phyloP scores from a whole-genome alignment of 2,113 vertebrate species.

The Aepyceros melampus region DNA sequence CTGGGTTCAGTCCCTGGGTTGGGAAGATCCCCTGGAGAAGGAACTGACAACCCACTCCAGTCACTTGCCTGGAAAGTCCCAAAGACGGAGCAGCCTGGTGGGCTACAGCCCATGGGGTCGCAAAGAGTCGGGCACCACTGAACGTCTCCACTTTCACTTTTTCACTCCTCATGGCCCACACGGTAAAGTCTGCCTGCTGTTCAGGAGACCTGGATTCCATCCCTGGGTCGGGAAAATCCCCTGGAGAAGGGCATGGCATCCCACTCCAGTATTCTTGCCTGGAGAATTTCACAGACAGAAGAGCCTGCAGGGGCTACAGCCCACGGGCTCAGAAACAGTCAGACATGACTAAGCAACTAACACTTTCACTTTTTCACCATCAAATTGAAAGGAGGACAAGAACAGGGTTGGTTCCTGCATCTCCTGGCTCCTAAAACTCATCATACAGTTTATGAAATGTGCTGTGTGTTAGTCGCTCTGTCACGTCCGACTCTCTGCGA shows the following conservation, averaged over 20 bases:
- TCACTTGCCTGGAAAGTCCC: background rate
- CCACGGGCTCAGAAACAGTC: background rate
- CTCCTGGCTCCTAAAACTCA: background rate
- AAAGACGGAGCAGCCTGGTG: background rate
- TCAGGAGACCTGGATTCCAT: background rate
- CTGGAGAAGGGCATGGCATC: background rate
- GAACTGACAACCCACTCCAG: background rate
- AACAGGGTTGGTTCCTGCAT: background rate
- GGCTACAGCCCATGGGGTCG: background rate
- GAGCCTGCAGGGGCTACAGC: background rate
- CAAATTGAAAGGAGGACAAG: background rate
- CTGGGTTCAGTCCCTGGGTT: background rate
- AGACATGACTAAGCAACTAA: background rate
- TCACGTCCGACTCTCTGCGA: background rate
- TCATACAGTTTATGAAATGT: background rate
- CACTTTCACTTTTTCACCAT: background rate
- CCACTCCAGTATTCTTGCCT: background rate
- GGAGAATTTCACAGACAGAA: background rate
- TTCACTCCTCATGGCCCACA: fast-evolving
- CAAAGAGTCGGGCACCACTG: background rate
- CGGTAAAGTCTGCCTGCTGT: background rate
- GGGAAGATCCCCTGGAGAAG: background rate
- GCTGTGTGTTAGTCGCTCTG: background rate
- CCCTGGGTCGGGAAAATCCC: background rate
- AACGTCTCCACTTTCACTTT: background rate